Evolutionary conservation across 2,113 vertebrate genomes (phyloP), one percentile per base, ranked within the genome.

Genomic region (Romanogobio albipinnatus): DNA sequence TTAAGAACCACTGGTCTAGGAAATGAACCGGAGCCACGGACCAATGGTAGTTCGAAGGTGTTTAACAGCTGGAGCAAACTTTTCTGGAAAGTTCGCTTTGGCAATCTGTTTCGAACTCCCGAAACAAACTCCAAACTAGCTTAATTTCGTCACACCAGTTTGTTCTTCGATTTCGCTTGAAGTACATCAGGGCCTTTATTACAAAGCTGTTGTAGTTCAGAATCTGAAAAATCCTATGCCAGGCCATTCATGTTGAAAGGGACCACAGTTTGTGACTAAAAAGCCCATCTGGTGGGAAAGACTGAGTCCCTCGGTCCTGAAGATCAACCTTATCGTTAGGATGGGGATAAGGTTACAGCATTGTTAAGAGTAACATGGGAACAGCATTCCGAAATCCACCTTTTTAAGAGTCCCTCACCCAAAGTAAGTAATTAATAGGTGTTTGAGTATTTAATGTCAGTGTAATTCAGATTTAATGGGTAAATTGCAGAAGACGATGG

Each of bases 231-330:
- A 53, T 82, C 77, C 43, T 87, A 5, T 59, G 81, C 87, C 84
- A 26, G 80, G 66, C 29, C 51, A 66, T 86, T 92, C 61, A 13
- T 83, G 47, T 36, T 76, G 86, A 88, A 93, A 83, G 87, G 88
- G 88, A 87, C 87, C 87, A 86, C 64, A 84, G 86, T 94, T 93
- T 94, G 90, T 94, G 82, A 45, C 13, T 39, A 80, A 84, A 93
- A 93, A 92, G 84, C 84, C 43, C 78, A 59, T 86, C 51, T 93
- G 90, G 88, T 91, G 90, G 91, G 88, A 92, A 89, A 89, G 82
- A n/a, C n/a, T n/a, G n/a, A 59, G 84, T 82, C 24, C 43, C 29
- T 77, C 81, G 64, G 83, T 15, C 81, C 71, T 66, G 76, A 71
- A 84, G 29, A 91, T 89, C 88, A 83, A 71, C 61, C 82, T n/a